Evolutionary conservation across 2,113 vertebrate genomes (phyloP).

Genomic region (Xyliphius kryptos): DNA sequence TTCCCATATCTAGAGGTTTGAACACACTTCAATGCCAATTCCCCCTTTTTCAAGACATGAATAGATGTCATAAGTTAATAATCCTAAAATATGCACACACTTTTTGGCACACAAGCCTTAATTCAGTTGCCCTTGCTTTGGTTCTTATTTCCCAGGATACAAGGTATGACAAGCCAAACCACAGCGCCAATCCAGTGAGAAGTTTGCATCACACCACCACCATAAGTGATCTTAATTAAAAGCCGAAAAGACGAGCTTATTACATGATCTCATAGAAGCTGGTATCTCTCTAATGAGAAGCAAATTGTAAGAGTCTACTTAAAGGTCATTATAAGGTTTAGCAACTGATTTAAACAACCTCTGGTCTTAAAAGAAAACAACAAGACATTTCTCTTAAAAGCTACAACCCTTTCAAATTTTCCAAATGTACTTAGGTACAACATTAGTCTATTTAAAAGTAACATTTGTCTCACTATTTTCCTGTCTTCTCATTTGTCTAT

Average conservation of each 20-base stretch:
- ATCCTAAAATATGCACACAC: conserved; percentile 4
- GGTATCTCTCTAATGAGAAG: conserved; percentile 4
- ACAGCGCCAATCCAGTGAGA: conserved; percentile 8
- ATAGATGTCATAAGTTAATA: conserved; percentile 11
- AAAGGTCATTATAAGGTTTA: conserved; percentile 7
- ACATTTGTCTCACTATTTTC: conserved; percentile 14
- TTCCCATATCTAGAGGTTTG: conserved; percentile 15
- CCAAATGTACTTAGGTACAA: conserved; percentile 5
- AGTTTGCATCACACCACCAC: conserved; percentile 11
- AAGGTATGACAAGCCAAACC: conserved; percentile 23
- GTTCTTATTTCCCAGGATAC: conserved; percentile 28
- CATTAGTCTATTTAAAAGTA: conserved; percentile 7
- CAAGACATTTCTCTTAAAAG: conserved; percentile 14
- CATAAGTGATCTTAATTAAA: conserved; percentile 11
- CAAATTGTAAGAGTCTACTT: conserved; percentile 3
- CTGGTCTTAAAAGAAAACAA: not conserved
- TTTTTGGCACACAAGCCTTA: conserved; percentile 5
- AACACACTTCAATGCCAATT: conserved; percentile 20
- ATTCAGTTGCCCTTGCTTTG: conserved; percentile 25
- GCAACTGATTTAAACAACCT: not conserved
- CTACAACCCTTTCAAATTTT: conserved; percentile 1
- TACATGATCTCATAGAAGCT: not conserved
- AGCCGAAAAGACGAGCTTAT: too few relatives aligned
- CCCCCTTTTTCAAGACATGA: not conserved
- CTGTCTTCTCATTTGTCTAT: conserved; percentile 28